Conservation (phyloP, 1,140 invertebrate species). For the Camponotus vicinus region DNA sequence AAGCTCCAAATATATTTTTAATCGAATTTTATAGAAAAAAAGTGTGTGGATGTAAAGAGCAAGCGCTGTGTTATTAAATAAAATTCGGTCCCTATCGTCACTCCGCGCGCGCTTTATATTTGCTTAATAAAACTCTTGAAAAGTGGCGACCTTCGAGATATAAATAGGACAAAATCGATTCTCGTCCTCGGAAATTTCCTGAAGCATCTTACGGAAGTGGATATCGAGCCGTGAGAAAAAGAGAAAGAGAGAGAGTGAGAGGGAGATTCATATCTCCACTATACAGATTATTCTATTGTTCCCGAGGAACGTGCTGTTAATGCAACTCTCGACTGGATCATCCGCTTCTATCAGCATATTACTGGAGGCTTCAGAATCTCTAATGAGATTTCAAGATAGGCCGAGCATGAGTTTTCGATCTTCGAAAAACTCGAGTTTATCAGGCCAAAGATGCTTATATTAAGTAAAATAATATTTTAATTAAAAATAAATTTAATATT, state of each 20-base stretch:
- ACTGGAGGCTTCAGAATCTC: neutral
- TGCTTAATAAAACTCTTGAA: neutral
- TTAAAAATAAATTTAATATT: constrained; percentile 6
- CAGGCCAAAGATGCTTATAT: neutral
- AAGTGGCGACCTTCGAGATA: constrained; percentile 9
- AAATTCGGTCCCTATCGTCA: neutral
- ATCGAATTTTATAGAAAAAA: neutral
- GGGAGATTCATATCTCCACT: constrained; percentile 27
- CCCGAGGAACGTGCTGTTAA: neutral
- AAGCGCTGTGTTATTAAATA: neutral
- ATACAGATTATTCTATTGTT: constrained; percentile 39
- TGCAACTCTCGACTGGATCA: constrained; percentile 9
- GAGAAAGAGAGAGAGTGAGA: neutral
- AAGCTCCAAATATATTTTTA: neutral
- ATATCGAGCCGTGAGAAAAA: constrained; percentile 28
- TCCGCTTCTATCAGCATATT: constrained; percentile 43
- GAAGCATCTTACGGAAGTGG: constrained; percentile 32
- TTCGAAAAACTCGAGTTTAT: neutral
- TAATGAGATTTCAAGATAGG: neutral
- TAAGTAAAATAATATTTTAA: neutral
- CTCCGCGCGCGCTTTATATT: neutral
- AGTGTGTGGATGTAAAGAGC: too few relatives aligned
- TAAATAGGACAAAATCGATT: constrained; percentile 22
- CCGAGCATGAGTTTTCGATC: neutral
- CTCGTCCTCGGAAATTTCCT: constrained; percentile 20